Conservation (phyloP, 2,113 vertebrate species). For the Engystomops pustulosus region DNA sequence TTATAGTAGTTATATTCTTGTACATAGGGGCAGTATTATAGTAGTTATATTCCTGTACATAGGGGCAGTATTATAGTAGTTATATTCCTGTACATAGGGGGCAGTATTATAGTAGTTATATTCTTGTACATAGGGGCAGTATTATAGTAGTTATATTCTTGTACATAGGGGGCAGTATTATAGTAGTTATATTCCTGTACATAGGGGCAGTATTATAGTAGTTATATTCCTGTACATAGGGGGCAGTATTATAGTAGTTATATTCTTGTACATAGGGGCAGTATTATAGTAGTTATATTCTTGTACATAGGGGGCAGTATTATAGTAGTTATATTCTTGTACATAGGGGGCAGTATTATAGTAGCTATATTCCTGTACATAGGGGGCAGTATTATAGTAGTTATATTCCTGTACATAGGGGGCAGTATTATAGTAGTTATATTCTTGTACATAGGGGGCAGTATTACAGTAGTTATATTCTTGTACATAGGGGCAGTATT, state of each 20-base stretch:
- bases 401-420: conserved; percentile 1
- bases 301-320: neutral
- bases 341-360: neutral
- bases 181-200: conserved; percentile 3
- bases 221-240: neutral
- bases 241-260: conserved; percentile 5
- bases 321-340: conserved; percentile 6
- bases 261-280: conserved; percentile 5
- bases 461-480: conserved; percentile 10
- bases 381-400: conserved; percentile 3
- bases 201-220: conserved; percentile 15
- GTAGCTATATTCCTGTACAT: conserved; percentile 1
- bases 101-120: too few relatives aligned
- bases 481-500: conserved; percentile 1
- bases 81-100: too few relatives aligned
- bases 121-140: too few relatives aligned
- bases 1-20: neutral
- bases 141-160: neutral
- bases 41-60: too few relatives aligned
- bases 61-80: too few relatives aligned
- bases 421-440: conserved; percentile 11
- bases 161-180: neutral
- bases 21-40: too few relatives aligned
- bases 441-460: conserved; percentile 9
- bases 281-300: conserved; percentile 10